Evolutionary conservation across 2,888 invertebrate species (phyloP).

Genomic region (Odontomyia ornata): DNA sequence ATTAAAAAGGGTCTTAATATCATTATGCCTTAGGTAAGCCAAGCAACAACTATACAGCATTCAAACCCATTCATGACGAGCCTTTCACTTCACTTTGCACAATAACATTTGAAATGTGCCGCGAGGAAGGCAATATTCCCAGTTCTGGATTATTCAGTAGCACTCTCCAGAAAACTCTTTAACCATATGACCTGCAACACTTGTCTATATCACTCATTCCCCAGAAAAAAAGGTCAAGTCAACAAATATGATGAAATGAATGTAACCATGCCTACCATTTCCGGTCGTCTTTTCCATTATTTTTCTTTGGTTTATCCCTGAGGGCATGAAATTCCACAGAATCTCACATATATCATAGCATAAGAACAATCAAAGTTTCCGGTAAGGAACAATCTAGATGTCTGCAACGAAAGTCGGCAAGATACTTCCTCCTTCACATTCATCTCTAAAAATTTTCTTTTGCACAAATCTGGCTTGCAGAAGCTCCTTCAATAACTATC

Average conservation of each 20-base stretch:
- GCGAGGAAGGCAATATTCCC: no score
- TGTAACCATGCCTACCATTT: slow-evolving; percentile 14
- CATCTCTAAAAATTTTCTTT: not conserved
- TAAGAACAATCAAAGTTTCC: slow-evolving; percentile 43
- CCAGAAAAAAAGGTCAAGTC: no score
- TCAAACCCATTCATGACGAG: no score
- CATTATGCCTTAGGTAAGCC: no score
- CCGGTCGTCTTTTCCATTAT: slow-evolving; percentile 6
- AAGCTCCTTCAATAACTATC: not conserved
- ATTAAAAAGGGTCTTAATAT: no score
- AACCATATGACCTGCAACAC: no score
- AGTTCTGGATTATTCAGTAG: no score
- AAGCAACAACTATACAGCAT: no score
- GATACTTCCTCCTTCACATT: slow-evolving; percentile 4
- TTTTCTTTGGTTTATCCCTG: slow-evolving; percentile 2
- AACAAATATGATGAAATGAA: not conserved
- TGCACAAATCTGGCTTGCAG: not conserved
- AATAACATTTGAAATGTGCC: no score
- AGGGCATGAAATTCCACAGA: slow-evolving; percentile 6
- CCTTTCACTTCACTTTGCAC: no score
- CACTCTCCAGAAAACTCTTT: no score
- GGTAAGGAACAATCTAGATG: slow-evolving; percentile 21
- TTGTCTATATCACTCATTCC: no score
- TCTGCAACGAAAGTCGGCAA: not conserved
- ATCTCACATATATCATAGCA: slow-evolving; percentile 26